phyloP scores from a whole-genome alignment of 2,888 invertebrate genomes.

The Cryptops parisi region DNA sequence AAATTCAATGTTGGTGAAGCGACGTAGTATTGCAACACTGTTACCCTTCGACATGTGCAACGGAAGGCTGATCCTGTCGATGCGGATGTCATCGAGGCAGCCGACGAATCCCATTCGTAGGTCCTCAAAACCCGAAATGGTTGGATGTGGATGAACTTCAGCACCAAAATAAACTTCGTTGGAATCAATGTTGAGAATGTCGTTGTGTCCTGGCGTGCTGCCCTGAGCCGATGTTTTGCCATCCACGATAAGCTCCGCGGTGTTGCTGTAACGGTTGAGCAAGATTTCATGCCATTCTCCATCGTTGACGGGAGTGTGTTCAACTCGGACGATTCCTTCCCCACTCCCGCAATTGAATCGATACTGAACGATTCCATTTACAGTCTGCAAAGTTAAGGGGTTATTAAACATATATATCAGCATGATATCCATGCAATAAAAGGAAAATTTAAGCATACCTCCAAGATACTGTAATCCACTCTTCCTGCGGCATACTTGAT shows the following conservation, averaged over 20 bases:
- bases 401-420: background rate
- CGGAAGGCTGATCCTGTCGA: slow-evolving; percentile 60
- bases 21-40: slow-evolving; percentile 47
- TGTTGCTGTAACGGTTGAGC: slow-evolving; percentile 65
- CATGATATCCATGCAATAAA: background rate
- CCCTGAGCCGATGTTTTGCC: slow-evolving; percentile 50
- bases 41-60: slow-evolving; percentile 51
- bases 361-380: slow-evolving; percentile 73
- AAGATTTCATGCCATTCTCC: slow-evolving; percentile 66
- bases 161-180: slow-evolving; percentile 75
- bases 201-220: slow-evolving; percentile 60
- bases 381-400: slow-evolving; percentile 37
- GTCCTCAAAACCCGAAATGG: slow-evolving; percentile 42
- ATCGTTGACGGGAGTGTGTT: slow-evolving; percentile 61
- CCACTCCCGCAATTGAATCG: slow-evolving; percentile 87
- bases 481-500: slow-evolving; percentile 72
- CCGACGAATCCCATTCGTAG: slow-evolving; percentile 76
- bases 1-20: slow-evolving; percentile 49
- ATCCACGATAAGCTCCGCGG: slow-evolving; percentile 62
- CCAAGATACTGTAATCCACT: slow-evolving; percentile 76
- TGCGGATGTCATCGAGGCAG: slow-evolving; percentile 72
- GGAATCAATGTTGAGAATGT: slow-evolving; percentile 68
- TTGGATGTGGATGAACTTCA: slow-evolving; percentile 58
- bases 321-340: slow-evolving; percentile 63
- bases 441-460: slow-evolving; percentile 38